These are phyloP conservation scores for Diorhabda elongata DNA, from an alignment of 1,140 invertebrate species.

Conservation along the genomic window DNA sequence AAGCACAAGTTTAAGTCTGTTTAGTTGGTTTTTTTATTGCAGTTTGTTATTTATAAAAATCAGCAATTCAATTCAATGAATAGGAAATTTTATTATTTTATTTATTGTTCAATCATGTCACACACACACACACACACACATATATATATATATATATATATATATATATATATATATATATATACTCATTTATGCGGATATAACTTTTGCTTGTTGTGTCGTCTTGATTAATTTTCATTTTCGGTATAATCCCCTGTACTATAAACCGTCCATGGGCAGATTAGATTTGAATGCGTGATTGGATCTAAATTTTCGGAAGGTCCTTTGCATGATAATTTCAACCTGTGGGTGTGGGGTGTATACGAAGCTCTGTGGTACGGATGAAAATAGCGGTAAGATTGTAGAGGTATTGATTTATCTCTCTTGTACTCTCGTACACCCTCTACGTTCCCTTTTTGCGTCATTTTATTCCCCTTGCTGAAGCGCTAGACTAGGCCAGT, in stretches of 20 bases:
- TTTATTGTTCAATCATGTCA: no score
- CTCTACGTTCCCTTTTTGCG: background rate
- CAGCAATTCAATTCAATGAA: no score
- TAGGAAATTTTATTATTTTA: no score
- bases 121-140: no score
- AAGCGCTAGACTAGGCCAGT: background rate
- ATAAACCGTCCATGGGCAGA: background rate
- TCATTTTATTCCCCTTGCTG: slow-evolving; percentile 1
- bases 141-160: no score
- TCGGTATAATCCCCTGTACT: background rate
- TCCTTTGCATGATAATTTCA: slow-evolving; percentile 1
- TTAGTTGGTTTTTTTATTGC: no score
- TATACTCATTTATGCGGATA: no score
- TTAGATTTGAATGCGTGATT: slow-evolving; percentile 2
- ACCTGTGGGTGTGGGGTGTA: background rate
- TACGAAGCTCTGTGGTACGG: background rate
- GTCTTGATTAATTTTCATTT: background rate
- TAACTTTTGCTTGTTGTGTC: no score
- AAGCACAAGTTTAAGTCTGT: no score
- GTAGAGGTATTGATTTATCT: slow-evolving; percentile 1
- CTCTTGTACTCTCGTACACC: slow-evolving; percentile 1
- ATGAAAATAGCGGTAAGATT: slow-evolving; percentile 2
- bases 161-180: no score
- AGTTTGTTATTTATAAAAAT: no score
- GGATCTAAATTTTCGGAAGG: slow-evolving; percentile 2